Evolutionary conservation across 2,888 invertebrate genomes (phyloP).

Genomic region (Limnephilus auricula): DNA sequence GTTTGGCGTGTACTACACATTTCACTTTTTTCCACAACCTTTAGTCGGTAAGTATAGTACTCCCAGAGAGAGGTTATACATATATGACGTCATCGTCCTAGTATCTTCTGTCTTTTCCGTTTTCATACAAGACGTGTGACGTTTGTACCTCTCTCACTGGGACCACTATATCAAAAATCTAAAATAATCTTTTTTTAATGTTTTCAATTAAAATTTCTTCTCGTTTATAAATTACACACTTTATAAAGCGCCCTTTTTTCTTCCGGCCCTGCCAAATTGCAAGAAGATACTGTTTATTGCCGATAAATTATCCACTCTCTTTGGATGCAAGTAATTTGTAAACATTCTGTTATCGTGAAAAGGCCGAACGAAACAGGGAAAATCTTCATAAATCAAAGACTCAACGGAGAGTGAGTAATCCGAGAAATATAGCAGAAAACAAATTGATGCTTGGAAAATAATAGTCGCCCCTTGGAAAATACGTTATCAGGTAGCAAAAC

Average conservation of each 20-base stretch:
- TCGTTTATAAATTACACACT: too few species aligned
- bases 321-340: constrained; percentile 24
- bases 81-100: too few species aligned
- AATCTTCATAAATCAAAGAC: constrained; percentile 10
- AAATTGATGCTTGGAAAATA: neutral
- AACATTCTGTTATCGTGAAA: neutral
- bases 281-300: neutral
- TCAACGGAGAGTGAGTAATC: constrained; percentile 13
- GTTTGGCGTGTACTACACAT: too few species aligned
- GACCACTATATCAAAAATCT: too few species aligned
- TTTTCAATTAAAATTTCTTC: too few species aligned
- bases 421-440: neutral
- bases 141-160: too few species aligned
- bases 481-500: neutral
- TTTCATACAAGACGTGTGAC: too few species aligned
- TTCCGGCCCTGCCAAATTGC: constrained; percentile 1
- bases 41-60: too few species aligned
- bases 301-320: neutral
- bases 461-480: neutral
- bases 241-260: neutral
- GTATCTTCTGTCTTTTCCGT: too few species aligned
- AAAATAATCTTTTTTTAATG: too few species aligned
- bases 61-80: too few species aligned
- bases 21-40: too few species aligned
- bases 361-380: neutral